Conservation (phyloP, 2,797 vertebrate genomes). For the Cirrhinus molitorella region DNA sequence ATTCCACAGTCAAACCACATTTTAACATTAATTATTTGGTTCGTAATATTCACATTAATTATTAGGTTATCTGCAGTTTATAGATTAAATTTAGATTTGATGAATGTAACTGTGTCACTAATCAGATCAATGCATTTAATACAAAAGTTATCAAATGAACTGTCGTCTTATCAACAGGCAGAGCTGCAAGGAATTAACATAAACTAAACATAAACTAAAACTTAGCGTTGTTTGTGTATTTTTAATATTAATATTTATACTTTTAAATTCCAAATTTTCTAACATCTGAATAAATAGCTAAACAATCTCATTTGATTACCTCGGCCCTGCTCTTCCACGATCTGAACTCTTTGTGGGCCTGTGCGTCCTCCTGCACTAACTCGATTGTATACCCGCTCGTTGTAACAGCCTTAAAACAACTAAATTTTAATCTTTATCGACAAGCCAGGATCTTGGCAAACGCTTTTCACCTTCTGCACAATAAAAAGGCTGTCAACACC, state of each 20-base stretch:
- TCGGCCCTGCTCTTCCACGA: neutral
- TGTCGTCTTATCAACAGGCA: neutral
- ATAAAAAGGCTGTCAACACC: neutral
- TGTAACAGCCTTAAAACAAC: neutral
- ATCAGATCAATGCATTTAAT: neutral
- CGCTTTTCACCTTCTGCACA: slow-evolving; percentile 5
- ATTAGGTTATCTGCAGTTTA: neutral
- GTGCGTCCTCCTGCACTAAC: neutral
- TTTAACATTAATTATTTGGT: neutral
- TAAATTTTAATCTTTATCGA: neutral
- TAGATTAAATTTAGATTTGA: neutral
- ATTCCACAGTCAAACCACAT: slow-evolving; percentile 28
- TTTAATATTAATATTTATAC: neutral
- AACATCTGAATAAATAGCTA: neutral
- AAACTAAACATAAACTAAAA: neutral
- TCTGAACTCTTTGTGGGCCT: neutral
- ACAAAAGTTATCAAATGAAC: neutral
- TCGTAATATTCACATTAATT: slow-evolving; percentile 7
- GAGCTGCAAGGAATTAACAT: neutral
- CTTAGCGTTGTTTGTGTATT: neutral
- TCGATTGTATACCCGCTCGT: neutral
- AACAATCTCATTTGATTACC: neutral
- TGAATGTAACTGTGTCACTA: neutral
- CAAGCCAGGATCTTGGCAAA: neutral
- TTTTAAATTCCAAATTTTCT: neutral